Conservation (phyloP, 2,888 invertebrate species). For the Tetrapedia diversipes region DNA sequence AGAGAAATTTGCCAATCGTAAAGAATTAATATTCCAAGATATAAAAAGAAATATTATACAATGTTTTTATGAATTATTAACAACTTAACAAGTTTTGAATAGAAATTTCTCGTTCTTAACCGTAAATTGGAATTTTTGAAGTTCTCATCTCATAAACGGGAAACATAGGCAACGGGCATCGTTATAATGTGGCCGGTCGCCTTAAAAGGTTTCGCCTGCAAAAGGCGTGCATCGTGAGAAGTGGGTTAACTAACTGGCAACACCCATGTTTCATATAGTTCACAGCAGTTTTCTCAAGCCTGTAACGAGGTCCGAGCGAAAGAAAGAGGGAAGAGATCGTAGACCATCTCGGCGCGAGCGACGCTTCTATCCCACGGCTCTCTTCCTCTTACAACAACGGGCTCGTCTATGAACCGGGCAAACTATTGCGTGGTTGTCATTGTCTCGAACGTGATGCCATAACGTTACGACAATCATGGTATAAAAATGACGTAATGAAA, state of each 20-base stretch:
- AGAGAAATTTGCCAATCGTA: too few species aligned
- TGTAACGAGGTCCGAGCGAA: slow-evolving; percentile 35
- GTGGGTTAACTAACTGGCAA: slow-evolving; percentile 72
- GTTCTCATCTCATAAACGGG: background rate
- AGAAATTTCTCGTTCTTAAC: too few species aligned
- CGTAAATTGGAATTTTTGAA: background rate
- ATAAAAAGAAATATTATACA: too few species aligned
- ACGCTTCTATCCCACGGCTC: slow-evolving; percentile 58
- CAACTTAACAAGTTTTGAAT: background rate
- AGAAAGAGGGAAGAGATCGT: slow-evolving; percentile 34
- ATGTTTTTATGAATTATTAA: background rate
- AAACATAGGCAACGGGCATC: background rate
- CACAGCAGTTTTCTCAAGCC: slow-evolving; percentile 68
- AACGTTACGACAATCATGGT: slow-evolving; percentile 25
- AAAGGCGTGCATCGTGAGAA: slow-evolving; percentile 70
- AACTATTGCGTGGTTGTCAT: slow-evolving; percentile 27
- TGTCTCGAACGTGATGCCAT: slow-evolving; percentile 19
- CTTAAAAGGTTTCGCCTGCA: slow-evolving; percentile 60
- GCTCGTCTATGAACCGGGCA: slow-evolving; percentile 19
- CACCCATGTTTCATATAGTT: slow-evolving; percentile 62
- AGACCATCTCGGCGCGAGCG: slow-evolving; percentile 44
- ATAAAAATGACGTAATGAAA: slow-evolving; percentile 25
- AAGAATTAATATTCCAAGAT: too few species aligned
- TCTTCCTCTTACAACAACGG: slow-evolving; percentile 44
- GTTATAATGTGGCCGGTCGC: slow-evolving; percentile 14